phyloP scores from a whole-genome alignment of 37 sponge, comb jelly and placozoan genomes.

The Halichondria panicea region DNA sequence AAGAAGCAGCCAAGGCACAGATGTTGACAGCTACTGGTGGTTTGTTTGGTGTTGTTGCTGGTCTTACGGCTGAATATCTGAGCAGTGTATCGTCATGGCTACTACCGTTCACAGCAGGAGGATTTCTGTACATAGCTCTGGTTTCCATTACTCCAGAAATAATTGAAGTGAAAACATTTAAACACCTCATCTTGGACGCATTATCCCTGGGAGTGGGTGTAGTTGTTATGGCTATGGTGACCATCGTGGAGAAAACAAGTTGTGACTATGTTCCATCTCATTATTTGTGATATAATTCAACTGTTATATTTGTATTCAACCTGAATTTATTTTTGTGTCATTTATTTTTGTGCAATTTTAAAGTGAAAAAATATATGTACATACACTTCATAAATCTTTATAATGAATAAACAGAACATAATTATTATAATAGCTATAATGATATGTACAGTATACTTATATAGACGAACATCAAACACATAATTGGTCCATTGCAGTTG shows the following conservation, averaged over 20 bases:
- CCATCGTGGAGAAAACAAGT: conserved; percentile 67
- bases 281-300: neutral
- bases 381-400: too few relatives aligned
- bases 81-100: conserved; percentile 71
- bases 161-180: conserved; percentile 11
- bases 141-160: conserved; percentile 78
- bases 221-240: conserved; percentile 69
- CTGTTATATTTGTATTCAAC: too few relatives aligned
- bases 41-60: conserved; percentile 73
- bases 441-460: too few relatives aligned
- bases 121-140: conserved; percentile 84
- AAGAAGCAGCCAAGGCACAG: conserved; percentile 83
- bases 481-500: too few relatives aligned
- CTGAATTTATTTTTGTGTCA: neutral
- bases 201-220: conserved; percentile 35
- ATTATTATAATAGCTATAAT: too few relatives aligned
- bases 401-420: too few relatives aligned
- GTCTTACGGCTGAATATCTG: conserved; percentile 70
- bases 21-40: conserved; percentile 78
- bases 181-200: conserved; percentile 6
- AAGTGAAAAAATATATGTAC: too few relatives aligned
- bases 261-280: conserved; percentile 43
- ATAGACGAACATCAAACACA: too few relatives aligned
- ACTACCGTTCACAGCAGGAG: conserved; percentile 92
- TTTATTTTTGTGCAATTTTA: neutral